Conservation (phyloP, 2,797 vertebrate species). For the Cichlasoma orientale region DNA sequence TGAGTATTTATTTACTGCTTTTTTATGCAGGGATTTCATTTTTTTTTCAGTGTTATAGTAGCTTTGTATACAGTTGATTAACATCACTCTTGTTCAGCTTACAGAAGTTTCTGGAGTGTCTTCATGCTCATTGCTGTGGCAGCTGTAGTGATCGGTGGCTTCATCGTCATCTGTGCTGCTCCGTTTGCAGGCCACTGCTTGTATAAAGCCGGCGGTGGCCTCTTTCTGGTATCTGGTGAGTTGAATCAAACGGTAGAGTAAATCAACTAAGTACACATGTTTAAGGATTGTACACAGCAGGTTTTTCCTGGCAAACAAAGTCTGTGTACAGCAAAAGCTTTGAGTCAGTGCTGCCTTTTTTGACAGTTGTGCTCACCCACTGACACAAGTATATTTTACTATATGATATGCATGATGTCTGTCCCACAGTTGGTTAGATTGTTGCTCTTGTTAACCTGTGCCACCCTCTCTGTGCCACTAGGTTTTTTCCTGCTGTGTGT, state of each 20-base stretch:
- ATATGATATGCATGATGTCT: background rate
- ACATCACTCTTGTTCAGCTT: constrained; percentile 82
- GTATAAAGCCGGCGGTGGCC: constrained; percentile 92
- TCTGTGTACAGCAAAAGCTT: too few species aligned
- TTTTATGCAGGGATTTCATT: background rate
- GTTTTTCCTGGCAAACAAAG: too few species aligned
- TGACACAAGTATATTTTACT: background rate
- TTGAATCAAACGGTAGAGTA: background rate
- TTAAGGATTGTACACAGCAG: background rate
- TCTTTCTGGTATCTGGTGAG: constrained; percentile 89
- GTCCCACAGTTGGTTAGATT: background rate
- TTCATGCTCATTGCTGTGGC: constrained; percentile 92
- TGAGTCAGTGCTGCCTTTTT: too few species aligned
- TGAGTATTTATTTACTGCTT: constrained; percentile 73
- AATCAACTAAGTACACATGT: background rate
- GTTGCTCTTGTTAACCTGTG: background rate
- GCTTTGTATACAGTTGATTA: background rate
- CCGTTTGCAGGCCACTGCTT: constrained; percentile 90
- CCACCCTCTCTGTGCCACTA: constrained; percentile 69
- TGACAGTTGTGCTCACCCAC: background rate
- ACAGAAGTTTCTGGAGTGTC: constrained; percentile 95
- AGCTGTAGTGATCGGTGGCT: constrained; percentile 85
- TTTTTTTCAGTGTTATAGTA: background rate
- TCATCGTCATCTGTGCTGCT: constrained; percentile 95
- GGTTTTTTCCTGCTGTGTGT: constrained; percentile 90